Base-by-base conservation (phyloP, 2,888 invertebrate genomes). In the Coelogynopora nodosa region DNA sequence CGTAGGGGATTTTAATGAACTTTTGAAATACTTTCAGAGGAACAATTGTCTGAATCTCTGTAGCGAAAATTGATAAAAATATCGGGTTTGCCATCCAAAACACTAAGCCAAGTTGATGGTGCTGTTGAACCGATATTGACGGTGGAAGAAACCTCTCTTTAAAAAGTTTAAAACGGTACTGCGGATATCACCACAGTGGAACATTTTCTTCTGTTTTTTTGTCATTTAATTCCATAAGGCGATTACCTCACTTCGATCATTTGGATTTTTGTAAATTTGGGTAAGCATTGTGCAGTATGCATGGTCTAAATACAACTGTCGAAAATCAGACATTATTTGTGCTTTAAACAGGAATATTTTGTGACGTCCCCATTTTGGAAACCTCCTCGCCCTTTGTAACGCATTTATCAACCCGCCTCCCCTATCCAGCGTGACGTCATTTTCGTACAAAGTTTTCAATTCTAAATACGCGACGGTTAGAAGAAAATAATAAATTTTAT, bases 1-100 rank as follows among this genome's bases (percentile, higher is more conserved):
- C 74, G 27, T 74, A 74, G 74, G 74, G 74, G 27, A 74, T 74
- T 74, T 74, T 74, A 2, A 23, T 74, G 74, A 74, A 74, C 23
- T 23, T 74, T 74, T 74, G 74, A 74, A 74, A 2, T 74, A 74
- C 5, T 13, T 74, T 74, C 5, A 26, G 23, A 74, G 74, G 74
- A 74, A 74, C 27, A 74, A 74, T 74, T 13, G 23, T 74, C 23
- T 74, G 74, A 74, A 74, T 74, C 23, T 74, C 74, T 13, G 74
- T 2, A 10, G 74, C 74, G 74, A 74, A 74, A 74, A 74, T 74
- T 13, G 74, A 26, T 23, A 74, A 74, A n/a, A 74, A 74, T 5
- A 74, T 26, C 74, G 5, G 74, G 23, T 74, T 74, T 26, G 74
- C 74, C 74, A 26, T 23, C 2, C 23, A 74, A 74, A 74, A 74